phyloP scores from a whole-genome alignment of 2,888 invertebrate species.

The Magallana nippona region DNA sequence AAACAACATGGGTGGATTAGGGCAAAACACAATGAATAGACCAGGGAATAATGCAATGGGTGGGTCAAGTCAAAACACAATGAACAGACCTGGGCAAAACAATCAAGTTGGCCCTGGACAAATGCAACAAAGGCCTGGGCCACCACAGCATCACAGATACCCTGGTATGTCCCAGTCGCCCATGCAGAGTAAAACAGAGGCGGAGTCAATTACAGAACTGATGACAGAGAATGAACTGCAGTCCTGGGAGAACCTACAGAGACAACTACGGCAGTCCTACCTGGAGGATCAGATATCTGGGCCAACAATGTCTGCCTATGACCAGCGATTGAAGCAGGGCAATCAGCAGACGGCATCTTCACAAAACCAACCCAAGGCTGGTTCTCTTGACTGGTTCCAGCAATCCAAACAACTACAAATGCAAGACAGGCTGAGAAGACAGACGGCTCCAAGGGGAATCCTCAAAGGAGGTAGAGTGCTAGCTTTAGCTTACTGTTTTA shows the following conservation, averaged over 20 bases:
- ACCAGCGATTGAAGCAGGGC: slow-evolving; percentile 1
- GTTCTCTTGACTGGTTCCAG: slow-evolving; percentile 14
- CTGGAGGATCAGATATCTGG: slow-evolving; percentile 17
- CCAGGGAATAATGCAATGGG: neutral
- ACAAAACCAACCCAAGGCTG: neutral
- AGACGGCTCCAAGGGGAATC: slow-evolving; percentile 20
- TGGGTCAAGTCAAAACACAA: slow-evolving; percentile 10
- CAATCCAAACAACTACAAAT: slow-evolving; percentile 28
- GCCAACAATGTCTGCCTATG: slow-evolving; percentile 12
- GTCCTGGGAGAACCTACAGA: slow-evolving; percentile 6
- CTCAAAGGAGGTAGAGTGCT: slow-evolving; percentile 8
- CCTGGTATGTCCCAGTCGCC: neutral
- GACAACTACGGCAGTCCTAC: slow-evolving; percentile 8
- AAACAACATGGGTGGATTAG: neutral
- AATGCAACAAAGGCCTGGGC: neutral
- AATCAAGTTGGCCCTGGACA: too few species aligned
- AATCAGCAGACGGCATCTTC: neutral
- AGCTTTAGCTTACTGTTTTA: too few species aligned
- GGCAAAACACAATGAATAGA: neutral
- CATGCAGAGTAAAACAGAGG: neutral
- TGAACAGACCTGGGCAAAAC: neutral
- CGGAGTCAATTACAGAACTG: neutral
- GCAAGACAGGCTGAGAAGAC: slow-evolving; percentile 14
- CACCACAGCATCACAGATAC: neutral
- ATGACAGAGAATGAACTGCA: slow-evolving; percentile 5